Evolutionary conservation across 1,140 invertebrate species (phyloP).

Genomic region (Mya arenaria): DNA sequence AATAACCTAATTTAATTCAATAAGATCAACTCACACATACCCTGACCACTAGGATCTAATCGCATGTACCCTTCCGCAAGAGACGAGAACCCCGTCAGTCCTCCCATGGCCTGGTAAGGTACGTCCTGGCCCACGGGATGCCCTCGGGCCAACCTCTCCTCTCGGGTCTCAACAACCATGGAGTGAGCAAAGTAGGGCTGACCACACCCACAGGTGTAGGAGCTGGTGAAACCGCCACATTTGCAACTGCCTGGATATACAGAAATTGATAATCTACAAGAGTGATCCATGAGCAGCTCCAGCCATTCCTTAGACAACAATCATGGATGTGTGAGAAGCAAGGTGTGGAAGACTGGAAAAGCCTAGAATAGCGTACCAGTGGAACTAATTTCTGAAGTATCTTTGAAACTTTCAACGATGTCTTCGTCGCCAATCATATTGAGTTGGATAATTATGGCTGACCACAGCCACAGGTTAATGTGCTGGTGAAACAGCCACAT

Average conservation of each 20-base stretch:
- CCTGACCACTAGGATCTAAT: conserved; percentile 76
- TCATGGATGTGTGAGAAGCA: too few relatives aligned
- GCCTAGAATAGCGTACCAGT: too few relatives aligned
- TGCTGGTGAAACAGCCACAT: too few relatives aligned
- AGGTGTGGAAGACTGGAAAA: too few relatives aligned
- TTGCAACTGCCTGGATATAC: conserved; percentile 71
- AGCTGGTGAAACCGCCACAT: conserved; percentile 77
- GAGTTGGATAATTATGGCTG: too few relatives aligned
- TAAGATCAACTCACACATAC: conserved; percentile 6
- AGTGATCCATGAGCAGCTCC: too few relatives aligned
- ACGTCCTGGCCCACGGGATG: conserved; percentile 78
- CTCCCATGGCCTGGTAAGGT: conserved; percentile 81
- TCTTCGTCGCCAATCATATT: too few relatives aligned
- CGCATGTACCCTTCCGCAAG: conserved; percentile 80
- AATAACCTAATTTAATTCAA: too few relatives aligned
- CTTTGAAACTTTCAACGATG: too few relatives aligned
- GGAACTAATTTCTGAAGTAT: too few relatives aligned
- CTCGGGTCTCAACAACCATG: conserved; percentile 78
- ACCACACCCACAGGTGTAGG: conserved; percentile 79
- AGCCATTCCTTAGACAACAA: too few relatives aligned
- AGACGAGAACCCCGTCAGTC: conserved; percentile 81
- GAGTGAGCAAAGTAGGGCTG: conserved; percentile 69
- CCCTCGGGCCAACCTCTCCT: conserved; percentile 76
- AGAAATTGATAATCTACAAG: not conserved
- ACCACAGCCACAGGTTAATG: too few relatives aligned